These are phyloP conservation scores for Coregonus clupeaformis DNA, from an alignment of 2,113 vertebrate genomes.

Conservation along the genomic window DNA sequence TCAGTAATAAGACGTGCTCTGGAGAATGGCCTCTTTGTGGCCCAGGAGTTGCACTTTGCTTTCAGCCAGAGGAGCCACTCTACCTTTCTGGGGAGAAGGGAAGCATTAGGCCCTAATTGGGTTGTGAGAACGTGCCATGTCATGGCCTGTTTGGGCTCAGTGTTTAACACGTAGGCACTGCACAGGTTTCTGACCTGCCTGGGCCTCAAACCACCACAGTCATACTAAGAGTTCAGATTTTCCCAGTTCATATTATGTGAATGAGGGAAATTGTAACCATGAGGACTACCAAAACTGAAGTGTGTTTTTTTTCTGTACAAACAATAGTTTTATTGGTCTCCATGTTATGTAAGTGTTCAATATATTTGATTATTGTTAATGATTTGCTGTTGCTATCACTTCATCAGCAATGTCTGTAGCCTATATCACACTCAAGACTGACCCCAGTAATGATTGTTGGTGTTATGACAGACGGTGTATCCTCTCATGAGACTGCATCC, in stretches of 20 bases:
- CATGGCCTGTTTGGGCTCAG: neutral
- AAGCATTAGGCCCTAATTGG: constrained; percentile 2
- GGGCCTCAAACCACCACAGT: no score
- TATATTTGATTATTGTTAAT: neutral
- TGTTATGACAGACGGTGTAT: no score
- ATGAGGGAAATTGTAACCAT: neutral
- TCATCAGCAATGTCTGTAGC: neutral
- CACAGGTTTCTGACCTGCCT: no score
- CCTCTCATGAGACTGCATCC: neutral
- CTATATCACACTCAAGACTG: no score
- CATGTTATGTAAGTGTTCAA: neutral
- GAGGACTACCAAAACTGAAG: neutral
- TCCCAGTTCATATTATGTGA: neutral
- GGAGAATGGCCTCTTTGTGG: neutral
- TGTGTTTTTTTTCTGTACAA: neutral
- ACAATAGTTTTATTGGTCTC: neutral
- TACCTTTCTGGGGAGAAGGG: constrained; percentile 2
- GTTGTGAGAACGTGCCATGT: constrained; percentile 6
- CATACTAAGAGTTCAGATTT: neutral
- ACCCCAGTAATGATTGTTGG: no score
- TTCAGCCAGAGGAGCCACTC: neutral
- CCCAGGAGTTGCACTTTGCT: neutral
- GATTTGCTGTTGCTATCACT: neutral
- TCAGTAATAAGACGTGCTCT: no score
- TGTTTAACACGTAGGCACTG: no score